Conservation (phyloP, 2,888 invertebrate genomes). For the Pristionchus arcanus region DNA sequence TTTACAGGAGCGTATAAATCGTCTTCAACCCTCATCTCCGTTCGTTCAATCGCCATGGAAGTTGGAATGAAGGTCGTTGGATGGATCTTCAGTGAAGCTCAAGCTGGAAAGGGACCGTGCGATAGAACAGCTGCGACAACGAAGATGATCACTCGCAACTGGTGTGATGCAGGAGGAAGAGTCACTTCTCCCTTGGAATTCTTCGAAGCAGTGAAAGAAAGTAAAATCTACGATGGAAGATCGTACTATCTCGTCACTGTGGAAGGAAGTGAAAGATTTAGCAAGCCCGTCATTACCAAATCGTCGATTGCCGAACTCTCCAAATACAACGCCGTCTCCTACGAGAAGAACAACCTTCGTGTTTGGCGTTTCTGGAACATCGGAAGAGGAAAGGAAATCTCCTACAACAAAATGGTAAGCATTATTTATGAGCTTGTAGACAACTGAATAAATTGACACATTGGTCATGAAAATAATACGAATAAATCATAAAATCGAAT, state of each 20-base stretch:
- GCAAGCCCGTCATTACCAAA: not conserved
- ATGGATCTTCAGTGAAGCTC: slow-evolving; percentile 10
- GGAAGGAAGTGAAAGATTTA: not conserved
- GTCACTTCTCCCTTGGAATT: not conserved
- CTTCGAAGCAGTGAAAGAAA: not conserved
- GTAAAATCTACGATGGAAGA: not conserved
- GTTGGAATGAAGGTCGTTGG: not conserved
- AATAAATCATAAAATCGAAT: not conserved
- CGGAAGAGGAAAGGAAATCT: not conserved
- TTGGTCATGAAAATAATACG: not conserved
- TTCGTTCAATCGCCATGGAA: not conserved
- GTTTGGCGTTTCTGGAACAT: not conserved
- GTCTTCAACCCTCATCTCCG: not conserved
- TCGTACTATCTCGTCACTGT: slow-evolving; percentile 13
- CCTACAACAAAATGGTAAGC: not conserved
- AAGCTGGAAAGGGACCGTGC: slow-evolving; percentile 30
- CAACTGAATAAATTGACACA: too few species aligned
- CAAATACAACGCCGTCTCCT: not conserved
- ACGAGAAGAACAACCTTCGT: not conserved
- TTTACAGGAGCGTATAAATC: not conserved
- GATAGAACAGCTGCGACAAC: not conserved
- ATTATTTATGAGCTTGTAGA: not conserved
- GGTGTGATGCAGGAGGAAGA: not conserved
- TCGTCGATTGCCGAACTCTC: not conserved
- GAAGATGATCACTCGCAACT: not conserved